Percentiles rank a stretch among this genome's conserved stretches.
Conservation (phyloP, 2,888 invertebrate species). For the Macrosoma leucophasiata region DNA sequence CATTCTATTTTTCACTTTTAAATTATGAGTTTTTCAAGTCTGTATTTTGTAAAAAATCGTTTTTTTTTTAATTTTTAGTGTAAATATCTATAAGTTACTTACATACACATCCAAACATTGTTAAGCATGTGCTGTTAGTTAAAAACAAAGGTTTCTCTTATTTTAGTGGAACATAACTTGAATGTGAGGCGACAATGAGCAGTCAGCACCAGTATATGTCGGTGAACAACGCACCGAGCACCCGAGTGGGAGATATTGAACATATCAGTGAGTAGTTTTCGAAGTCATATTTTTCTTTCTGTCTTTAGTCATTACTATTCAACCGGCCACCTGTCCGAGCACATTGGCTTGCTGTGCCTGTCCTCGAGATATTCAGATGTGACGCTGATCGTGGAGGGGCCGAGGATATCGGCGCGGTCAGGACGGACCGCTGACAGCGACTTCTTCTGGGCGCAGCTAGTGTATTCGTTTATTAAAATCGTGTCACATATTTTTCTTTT, state of each 20-base stretch:
- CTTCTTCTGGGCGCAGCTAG: slow-evolving; percentile 93
- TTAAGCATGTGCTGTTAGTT: too few relatives aligned
- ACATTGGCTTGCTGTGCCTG: slow-evolving; percentile 89
- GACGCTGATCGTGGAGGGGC: slow-evolving; percentile 88
- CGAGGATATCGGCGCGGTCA: slow-evolving; percentile 76
- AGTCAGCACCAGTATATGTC: slow-evolving; percentile 75
- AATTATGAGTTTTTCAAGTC: too few relatives aligned
- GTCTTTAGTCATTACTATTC: neutral
- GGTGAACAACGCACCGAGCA: slow-evolving; percentile 57
- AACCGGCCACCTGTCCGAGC: slow-evolving; percentile 84
- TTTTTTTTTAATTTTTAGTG: too few relatives aligned
- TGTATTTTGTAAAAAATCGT: too few relatives aligned
- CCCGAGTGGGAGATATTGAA: slow-evolving; percentile 76
- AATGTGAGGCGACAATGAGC: too few relatives aligned
- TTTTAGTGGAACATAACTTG: too few relatives aligned
- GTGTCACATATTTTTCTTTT: too few relatives aligned
- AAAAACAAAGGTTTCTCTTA: too few relatives aligned
- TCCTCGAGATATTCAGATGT: slow-evolving; percentile 95
- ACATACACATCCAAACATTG: too few relatives aligned
- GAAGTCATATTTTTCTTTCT: neutral
- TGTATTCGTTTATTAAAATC: neutral
- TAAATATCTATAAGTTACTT: too few relatives aligned
- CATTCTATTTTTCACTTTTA: too few relatives aligned
- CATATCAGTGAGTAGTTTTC: slow-evolving; percentile 64
- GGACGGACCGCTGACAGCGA: slow-evolving; percentile 96